Base-by-base conservation (phyloP, 2,888 invertebrate genomes). In the Eristalinus aeneus region DNA sequence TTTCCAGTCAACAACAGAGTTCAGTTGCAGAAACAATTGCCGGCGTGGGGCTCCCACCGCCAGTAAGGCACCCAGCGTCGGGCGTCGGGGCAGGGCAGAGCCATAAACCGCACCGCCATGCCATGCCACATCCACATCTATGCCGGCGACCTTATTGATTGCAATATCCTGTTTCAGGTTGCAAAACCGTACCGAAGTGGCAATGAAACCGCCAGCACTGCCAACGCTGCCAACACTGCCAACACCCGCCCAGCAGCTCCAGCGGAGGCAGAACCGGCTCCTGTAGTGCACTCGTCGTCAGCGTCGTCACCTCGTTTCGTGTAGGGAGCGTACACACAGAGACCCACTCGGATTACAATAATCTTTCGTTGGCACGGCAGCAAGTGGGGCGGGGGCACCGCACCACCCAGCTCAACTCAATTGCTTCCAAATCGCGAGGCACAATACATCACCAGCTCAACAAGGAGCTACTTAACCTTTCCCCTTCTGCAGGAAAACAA, bases 1-100 rank as follows among this genome's bases (percentile, higher is more conserved):
- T 86, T 86, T 77, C 86, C 71, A 86, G 86, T 86, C 86, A 78
- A 86, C 82, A 82, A 74, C 86, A 82, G 82, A 82, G 78, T 82
- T 65, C 65, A 81, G 85, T 86, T 81, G 81, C 76, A 85, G 85
- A 85, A 81, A 77, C 81, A 81, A 81, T 86, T 83, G 46, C 16
- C 46, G 39, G 39, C 8, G 46, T 46, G 16, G 0, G 46, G 22
- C 56, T 56, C 23, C 60, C 22, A 64, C 23, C n/a, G 6, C 11
- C 27, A 27, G n/a, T 46, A 46, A 16, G 16, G 46, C 46, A 46
- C 39, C n/a, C 12, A 4, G 8, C 12, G n/a, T n/a, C n/a, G 1
- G n/a, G 1, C 1, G 5, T 6, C n/a, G 16, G n/a, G 2, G 39
- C 0, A 0, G 39, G 9, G 27, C 34, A 22, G 32, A 64, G 5